Base-by-base conservation (phyloP, 2,113 vertebrate genomes). In the Dascyllus trimaculatus region DNA sequence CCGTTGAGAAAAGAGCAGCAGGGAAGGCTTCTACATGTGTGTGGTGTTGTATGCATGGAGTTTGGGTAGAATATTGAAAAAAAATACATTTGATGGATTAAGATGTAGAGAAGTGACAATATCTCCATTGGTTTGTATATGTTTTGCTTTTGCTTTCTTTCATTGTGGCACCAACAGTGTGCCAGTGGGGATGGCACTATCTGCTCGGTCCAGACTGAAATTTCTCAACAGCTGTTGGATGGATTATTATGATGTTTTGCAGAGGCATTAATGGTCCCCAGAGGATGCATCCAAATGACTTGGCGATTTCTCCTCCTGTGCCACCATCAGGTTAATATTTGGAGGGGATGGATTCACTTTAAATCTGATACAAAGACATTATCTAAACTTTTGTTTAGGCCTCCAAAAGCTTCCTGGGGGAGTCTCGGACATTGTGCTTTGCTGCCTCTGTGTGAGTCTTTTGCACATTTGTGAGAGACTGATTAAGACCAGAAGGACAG, bases 401-500 rank as follows among this genome's bases (percentile, higher is more conserved):
- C 35, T 65, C 15, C 25, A n/a, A 54, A 70, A 58, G 43, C 45
- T 35, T 11, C n/a, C 6, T 49, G 32, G 54, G 51, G 45, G 63
- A 59, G 64, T 38, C 5, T 19, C 4, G 19, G 32, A 26, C 10
- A 9, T 26, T 22, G 52, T 54, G 46, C 54, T 45, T 11, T 24
- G 29, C 51, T 53, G 25, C 43, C 49, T 72, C 21, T 71, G 56
- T 53, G 53, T 65, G 66, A 29, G 54, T 26, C 48, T 68, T 35
- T 45, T 48, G 61, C 7, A 29, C 56, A 22, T 76, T 60, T 35
- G 60, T 64, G 46, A 0, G 5, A 38, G 53, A 29, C n/a, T 53
- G 71, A 88, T 79, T 51, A 46, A 60, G 69, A 68, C 29, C 81
- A 82, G 71, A 74, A 54, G 75, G 61, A 1, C 26, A 65, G 52